Evolutionary conservation across 1,140 invertebrate genomes (phyloP), one percentile per base, ranked within the genome.

Genomic region (Scaptomyza graminum): DNA sequence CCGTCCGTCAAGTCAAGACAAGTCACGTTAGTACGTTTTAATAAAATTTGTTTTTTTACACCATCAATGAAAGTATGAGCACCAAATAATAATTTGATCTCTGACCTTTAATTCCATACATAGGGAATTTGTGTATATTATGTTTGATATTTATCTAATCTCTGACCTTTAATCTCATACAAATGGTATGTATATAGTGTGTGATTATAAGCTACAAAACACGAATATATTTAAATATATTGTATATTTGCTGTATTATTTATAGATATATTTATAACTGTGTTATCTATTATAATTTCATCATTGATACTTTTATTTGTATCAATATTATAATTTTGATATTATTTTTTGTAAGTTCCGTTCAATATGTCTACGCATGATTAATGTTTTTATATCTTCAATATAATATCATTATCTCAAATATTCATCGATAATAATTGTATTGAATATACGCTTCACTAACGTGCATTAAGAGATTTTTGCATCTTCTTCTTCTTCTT

Each of bases 341-440:
- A 12, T 81, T 72, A 72, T 81, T 71, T 69, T 87, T 43, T 82
- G 78, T 87, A 82, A 88, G 79, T 78, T 82, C 83, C 79, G 61
- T 78, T 73, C 65, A 85, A 68, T 73, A 63, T 3, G 18, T 82
- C 82, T 87, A 87, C 82, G 82, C 82, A 87, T 87, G 82, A 83
- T 82, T 87, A 78, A 73, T 87, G 82, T 72, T 78, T 87, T 67
- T 66, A 44, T 25, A 31, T 57, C n/a, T 51, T 65, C 34, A 67
- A 65, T 50, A 74, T 67, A 55, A 63, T 78, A 39, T 72, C 54
- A 76, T 80, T 76, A 66, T 62, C 34, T 73, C 56, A 74, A 79
- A 89, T 76, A 88, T 87, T 82, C 84, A 87, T 89, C 68, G 84
- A 89, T 88, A 89, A 89, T 88, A 80, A 78, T 82, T 72, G 16